A percentile compares a stretch with the other conserved stretches of the same genome.
These are phyloP conservation scores for Sminthurinus aureus DNA, from an alignment of 2,888 invertebrate genomes.

Conservation along the genomic window DNA sequence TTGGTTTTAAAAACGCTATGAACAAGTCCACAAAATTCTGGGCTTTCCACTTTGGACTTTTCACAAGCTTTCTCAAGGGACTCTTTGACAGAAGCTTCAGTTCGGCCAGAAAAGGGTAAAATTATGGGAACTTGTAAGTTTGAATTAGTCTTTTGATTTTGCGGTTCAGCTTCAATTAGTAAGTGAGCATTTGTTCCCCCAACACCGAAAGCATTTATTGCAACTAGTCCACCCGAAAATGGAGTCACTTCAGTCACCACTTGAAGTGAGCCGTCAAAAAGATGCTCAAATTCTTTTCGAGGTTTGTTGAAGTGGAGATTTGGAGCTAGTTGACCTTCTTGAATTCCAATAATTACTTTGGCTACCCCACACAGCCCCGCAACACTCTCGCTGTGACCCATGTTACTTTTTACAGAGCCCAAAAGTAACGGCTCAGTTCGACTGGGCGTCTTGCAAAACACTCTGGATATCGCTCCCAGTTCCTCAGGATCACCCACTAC, in stretches of 20 bases:
- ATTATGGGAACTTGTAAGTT: no score
- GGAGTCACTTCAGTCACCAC: conserved; percentile 72
- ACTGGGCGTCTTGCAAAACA: not conserved
- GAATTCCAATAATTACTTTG: conserved; percentile 51
- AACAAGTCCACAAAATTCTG: not conserved
- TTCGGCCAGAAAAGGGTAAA: not conserved
- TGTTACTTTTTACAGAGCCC: conserved; percentile 95
- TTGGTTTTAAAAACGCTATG: not conserved
- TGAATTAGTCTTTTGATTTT: no score
- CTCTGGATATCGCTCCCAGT: not conserved
- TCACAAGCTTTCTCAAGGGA: no score
- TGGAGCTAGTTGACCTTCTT: not conserved
- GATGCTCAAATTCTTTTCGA: not conserved
- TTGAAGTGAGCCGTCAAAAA: conserved; percentile 59
- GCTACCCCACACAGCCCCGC: conserved; percentile 67
- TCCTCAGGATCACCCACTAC: conserved; percentile 2
- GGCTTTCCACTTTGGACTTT: no score
- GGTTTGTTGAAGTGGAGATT: not conserved
- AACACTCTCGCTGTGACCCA: conserved; percentile 90
- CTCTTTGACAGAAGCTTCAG: not conserved
- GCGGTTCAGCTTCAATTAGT: no score
- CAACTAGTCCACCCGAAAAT: conserved; percentile 65
- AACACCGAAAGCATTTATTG: conserved; percentile 69
- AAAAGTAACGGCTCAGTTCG: conserved; percentile 75
- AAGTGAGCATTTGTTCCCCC: no score